Conservation (phyloP, 1,140 invertebrate species). For the Penaeus japonicus region DNA sequence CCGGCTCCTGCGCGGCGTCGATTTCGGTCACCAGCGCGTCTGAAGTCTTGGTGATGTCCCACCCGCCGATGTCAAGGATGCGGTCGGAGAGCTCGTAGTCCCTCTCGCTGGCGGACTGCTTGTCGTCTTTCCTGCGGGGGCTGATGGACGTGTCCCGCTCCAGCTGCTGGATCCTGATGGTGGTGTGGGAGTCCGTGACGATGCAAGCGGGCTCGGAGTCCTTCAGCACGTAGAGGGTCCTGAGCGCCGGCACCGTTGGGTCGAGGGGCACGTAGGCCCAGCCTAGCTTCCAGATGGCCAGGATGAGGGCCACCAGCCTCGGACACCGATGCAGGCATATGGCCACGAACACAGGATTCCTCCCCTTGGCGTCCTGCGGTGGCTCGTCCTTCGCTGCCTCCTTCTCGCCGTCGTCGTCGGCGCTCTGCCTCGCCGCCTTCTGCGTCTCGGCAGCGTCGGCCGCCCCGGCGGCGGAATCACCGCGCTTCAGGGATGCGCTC, state of each 20-base stretch:
- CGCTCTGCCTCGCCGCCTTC: no score
- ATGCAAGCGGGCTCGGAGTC: slow-evolving; percentile 78
- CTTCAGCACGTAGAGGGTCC: slow-evolving; percentile 78
- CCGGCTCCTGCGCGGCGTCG: background rate
- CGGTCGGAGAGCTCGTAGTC: background rate
- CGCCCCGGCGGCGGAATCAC: no score
- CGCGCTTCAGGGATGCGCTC: no score
- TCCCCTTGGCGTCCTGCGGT: slow-evolving; percentile 75
- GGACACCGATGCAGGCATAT: slow-evolving; percentile 79
- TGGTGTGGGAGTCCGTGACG: slow-evolving; percentile 68
- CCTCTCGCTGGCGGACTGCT: background rate
- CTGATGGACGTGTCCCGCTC: slow-evolving; percentile 1
- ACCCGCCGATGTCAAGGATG: slow-evolving; percentile 28
- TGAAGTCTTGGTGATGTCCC: background rate
- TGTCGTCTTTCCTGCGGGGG: background rate
- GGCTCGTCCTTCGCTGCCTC: slow-evolving; percentile 61
- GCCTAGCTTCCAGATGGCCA: slow-evolving; percentile 82
- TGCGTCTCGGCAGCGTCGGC: no score
- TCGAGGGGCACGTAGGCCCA: slow-evolving; percentile 85
- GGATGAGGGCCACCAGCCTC: slow-evolving; percentile 73
- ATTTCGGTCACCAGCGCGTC: background rate
- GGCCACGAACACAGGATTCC: slow-evolving; percentile 61
- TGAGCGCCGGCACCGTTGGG: slow-evolving; percentile 75
- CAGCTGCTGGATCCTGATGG: slow-evolving; percentile 15
- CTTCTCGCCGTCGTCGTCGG: background rate